These are phyloP conservation scores for Platalea minor DNA, from an alignment of 2,797 vertebrate genomes.

Conservation along the genomic window DNA sequence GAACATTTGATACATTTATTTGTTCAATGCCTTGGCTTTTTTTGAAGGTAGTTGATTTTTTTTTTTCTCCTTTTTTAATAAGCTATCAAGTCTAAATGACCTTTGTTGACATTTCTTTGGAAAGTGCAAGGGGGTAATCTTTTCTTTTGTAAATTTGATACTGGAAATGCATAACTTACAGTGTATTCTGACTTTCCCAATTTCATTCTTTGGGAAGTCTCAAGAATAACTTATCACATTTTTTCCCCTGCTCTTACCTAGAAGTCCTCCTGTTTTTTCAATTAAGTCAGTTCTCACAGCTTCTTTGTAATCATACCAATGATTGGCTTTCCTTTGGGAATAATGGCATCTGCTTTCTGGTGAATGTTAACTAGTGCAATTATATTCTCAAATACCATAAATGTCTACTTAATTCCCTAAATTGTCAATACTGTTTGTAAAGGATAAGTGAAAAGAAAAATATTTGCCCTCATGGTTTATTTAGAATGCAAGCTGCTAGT, in stretches of 20 bases:
- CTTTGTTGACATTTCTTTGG: not conserved
- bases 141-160: not conserved
- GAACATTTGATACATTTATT: not conserved
- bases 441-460: slow-evolving; percentile 48
- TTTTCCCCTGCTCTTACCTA: not conserved
- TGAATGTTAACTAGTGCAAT: slow-evolving; percentile 40
- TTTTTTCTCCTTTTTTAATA: not conserved
- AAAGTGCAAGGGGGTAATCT: not conserved
- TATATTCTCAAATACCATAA: slow-evolving; percentile 45
- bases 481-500: not conserved
- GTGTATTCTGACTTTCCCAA: not conserved
- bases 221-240: not conserved
- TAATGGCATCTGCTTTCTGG: slow-evolving; percentile 27
- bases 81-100: not conserved
- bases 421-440: slow-evolving; percentile 36
- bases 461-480: slow-evolving; percentile 23
- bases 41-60: not conserved
- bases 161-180: not conserved
- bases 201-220: not conserved
- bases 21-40: not conserved
- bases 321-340: not conserved
- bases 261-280: not conserved
- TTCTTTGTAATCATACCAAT: not conserved
- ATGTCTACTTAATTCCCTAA: slow-evolving; percentile 30
- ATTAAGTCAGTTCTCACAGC: not conserved